Conservation (phyloP, 1,140 invertebrate genomes). For the Lasioglossum albipes region DNA sequence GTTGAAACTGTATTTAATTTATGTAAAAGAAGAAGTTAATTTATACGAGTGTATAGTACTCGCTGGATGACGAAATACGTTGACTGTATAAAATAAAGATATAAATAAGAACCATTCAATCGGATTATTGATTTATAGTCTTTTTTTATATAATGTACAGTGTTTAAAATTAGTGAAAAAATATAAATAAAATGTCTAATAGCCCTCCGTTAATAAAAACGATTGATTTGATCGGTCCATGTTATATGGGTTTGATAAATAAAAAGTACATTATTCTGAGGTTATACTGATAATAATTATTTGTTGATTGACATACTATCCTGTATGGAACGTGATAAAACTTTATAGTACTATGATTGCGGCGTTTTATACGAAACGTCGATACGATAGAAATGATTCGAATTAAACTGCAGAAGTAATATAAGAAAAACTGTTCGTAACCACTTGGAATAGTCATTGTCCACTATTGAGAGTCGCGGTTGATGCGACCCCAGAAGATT, state of each 20-base stretch:
- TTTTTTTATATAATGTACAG: constrained; percentile 21
- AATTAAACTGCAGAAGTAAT: constrained; percentile 47
- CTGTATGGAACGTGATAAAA: constrained; percentile 76
- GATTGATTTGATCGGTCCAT: not conserved
- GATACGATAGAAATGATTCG: constrained; percentile 41
- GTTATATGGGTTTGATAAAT: constrained; percentile 42
- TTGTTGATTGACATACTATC: constrained; percentile 63
- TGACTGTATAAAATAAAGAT: constrained; percentile 20
- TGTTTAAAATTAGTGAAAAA: constrained; percentile 23
- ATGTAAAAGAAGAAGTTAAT: not conserved
- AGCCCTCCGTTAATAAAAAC: constrained; percentile 20
- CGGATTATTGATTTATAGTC: constrained; percentile 2
- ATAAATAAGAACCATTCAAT: not conserved
- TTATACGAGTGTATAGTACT: constrained; percentile 9
- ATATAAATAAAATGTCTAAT: constrained; percentile 21
- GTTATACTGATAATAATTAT: constrained; percentile 50
- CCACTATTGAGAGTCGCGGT: constrained; percentile 47
- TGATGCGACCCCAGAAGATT: constrained; percentile 33
- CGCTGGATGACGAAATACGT: not conserved
- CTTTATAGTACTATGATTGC: constrained; percentile 67
- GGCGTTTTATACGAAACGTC: constrained; percentile 53
- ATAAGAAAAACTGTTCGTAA: constrained; percentile 56
- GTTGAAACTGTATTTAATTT: constrained; percentile 1
- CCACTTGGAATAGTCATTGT: constrained; percentile 57
- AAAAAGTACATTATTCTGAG: constrained; percentile 26